phyloP scores from a whole-genome alignment of 2,797 vertebrate genomes.

The Macroramphosus scolopax region DNA sequence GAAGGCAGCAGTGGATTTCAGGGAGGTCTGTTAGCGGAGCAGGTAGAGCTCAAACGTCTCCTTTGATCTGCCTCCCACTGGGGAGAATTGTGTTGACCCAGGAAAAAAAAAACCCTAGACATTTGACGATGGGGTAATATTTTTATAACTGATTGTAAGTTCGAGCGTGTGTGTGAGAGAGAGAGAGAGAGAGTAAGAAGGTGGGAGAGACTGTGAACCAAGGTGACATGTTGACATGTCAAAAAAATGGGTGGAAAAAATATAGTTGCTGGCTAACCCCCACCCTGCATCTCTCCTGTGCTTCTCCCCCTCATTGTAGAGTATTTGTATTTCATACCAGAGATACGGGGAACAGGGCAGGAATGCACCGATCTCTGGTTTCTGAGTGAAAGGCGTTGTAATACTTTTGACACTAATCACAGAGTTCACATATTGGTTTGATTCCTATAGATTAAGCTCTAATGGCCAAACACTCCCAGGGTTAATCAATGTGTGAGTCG shows the following conservation, averaged over 20 bases:
- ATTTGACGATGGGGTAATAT: slow-evolving; percentile 67
- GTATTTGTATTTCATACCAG: slow-evolving; percentile 69
- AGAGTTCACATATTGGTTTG: slow-evolving; percentile 77
- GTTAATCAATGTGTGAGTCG: slow-evolving; percentile 71
- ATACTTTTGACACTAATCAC: slow-evolving; percentile 77
- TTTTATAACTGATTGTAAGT: slow-evolving; percentile 71
- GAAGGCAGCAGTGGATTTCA: slow-evolving; percentile 54
- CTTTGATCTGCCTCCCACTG: slow-evolving; percentile 53
- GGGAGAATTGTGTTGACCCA: slow-evolving; percentile 41
- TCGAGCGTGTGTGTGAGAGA: slow-evolving; percentile 12
- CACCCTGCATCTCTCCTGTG: slow-evolving; percentile 48
- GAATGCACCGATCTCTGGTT: slow-evolving; percentile 64
- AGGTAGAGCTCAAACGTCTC: slow-evolving; percentile 51
- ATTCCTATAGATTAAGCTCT: slow-evolving; percentile 73
- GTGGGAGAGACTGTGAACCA: slow-evolving; percentile 27
- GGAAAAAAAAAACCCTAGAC: slow-evolving; percentile 56
- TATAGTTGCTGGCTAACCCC: slow-evolving; percentile 62
- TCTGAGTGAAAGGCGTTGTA: slow-evolving; percentile 74
- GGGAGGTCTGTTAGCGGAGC: slow-evolving; percentile 69
- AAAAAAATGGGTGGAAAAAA: slow-evolving; percentile 46
- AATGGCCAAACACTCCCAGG: slow-evolving; percentile 69
- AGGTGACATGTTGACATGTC: slow-evolving; percentile 58
- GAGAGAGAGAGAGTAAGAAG: slow-evolving; percentile 20
- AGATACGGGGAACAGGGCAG: slow-evolving; percentile 65
- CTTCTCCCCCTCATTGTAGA: slow-evolving; percentile 53